Conservation (phyloP, 2,113 vertebrate genomes). For the Felis chaus region DNA sequence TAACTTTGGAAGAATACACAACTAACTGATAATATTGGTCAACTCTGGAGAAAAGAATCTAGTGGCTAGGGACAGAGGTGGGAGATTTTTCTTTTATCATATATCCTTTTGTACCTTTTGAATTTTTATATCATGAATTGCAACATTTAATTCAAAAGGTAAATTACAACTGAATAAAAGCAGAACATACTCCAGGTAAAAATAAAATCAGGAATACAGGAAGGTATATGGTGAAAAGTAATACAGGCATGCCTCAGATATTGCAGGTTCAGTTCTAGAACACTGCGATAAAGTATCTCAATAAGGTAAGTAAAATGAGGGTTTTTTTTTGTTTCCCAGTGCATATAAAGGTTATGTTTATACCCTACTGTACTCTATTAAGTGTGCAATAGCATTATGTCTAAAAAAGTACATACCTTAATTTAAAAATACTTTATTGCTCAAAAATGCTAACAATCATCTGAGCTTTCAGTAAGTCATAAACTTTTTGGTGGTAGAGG, state of each 20-base stretch:
- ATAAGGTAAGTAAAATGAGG: neutral
- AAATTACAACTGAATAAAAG: neutral
- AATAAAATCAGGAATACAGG: neutral
- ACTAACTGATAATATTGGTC: neutral
- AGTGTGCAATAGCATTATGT: neutral
- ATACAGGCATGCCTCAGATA: neutral
- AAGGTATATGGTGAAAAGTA: neutral
- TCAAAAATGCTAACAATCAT: neutral
- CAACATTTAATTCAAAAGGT: neutral
- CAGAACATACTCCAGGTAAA: neutral
- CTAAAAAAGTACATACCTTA: neutral
- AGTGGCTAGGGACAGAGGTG: neutral
- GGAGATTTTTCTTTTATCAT: neutral
- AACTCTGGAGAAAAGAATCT: neutral
- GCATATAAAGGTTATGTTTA: neutral
- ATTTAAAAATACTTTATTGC: neutral
- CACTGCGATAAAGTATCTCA: neutral
- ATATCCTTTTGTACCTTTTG: neutral
- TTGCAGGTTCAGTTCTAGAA: neutral
- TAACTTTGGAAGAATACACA: conserved; percentile 10
- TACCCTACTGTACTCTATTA: neutral
- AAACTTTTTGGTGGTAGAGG: neutral
- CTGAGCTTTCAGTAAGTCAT: neutral
- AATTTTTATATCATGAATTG: neutral
- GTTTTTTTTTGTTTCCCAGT: neutral